phyloP scores from a whole-genome alignment of 2,888 invertebrate species.

The Aspidapion aeneum region DNA sequence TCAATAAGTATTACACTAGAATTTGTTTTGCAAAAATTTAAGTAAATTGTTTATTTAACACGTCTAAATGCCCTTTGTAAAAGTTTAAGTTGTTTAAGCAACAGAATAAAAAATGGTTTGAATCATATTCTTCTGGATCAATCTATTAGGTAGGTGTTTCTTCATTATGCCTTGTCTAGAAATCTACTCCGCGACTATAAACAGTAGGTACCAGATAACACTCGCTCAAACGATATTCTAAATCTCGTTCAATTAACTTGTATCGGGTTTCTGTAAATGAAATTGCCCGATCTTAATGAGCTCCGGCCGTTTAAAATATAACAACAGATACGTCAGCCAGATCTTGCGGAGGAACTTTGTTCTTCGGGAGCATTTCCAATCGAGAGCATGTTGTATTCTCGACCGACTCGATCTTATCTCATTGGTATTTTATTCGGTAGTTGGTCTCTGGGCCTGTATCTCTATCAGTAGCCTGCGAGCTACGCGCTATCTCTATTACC shows the following conservation, averaged over 20 bases:
- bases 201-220: neutral
- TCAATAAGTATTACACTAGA: too few species aligned
- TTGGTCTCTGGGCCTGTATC: conserved; percentile 44
- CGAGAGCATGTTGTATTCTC: conserved; percentile 45
- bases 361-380: conserved; percentile 39
- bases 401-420: conserved; percentile 47
- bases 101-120: too few species aligned
- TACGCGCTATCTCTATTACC: conserved; percentile 47
- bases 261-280: neutral
- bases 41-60: too few species aligned
- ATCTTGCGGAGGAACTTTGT: neutral
- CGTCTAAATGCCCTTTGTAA: too few species aligned
- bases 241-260: neutral
- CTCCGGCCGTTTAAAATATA: neutral
- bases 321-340: neutral
- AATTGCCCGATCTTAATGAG: neutral
- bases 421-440: conserved; percentile 48
- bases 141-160: too few species aligned
- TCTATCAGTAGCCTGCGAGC: conserved; percentile 43
- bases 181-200: too few species aligned
- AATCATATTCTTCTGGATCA: too few species aligned
- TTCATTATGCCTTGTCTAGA: too few species aligned
- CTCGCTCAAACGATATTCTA: neutral
- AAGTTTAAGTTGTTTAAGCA: too few species aligned
- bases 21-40: too few species aligned